Evolutionary conservation across 2,888 invertebrate species (phyloP).

Genomic region (Reticulitermes lucifugus): DNA sequence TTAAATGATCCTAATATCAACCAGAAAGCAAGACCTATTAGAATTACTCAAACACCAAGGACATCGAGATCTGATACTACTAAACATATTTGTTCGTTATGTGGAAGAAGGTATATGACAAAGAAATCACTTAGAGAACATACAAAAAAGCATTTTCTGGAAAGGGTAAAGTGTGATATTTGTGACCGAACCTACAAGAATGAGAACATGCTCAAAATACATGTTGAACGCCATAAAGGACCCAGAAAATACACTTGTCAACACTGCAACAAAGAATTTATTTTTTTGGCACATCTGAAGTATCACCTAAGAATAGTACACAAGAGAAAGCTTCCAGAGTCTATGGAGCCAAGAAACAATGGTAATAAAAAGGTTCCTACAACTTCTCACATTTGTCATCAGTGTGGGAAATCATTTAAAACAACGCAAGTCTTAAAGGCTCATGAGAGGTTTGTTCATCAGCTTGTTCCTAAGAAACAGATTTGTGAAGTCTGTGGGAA

Average conservation of each 20-base stretch:
- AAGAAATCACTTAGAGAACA: conserved; percentile 36
- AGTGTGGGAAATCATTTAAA: conserved; percentile 35
- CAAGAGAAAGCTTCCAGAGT: conserved; percentile 14
- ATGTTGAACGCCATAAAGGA: conserved; percentile 30
- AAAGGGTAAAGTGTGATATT: conserved; percentile 24
- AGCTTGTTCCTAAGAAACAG: conserved; percentile 31
- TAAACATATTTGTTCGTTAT: conserved; percentile 17
- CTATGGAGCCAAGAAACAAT: neutral
- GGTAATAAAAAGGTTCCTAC: conserved; percentile 18
- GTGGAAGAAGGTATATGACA: conserved; percentile 27
- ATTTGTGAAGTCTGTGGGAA: conserved; percentile 34
- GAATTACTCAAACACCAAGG: neutral
- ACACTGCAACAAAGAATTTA: conserved; percentile 27
- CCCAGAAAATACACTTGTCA: conserved; percentile 24
- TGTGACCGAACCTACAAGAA: conserved; percentile 33
- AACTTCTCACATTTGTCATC: conserved; percentile 31
- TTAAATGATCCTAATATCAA: neutral
- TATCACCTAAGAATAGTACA: conserved; percentile 19
- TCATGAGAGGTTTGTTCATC: conserved; percentile 37
- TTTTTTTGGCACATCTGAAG: conserved; percentile 7
- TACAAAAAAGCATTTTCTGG: conserved; percentile 37
- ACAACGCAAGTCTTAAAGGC: conserved; percentile 27
- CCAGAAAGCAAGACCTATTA: neutral
- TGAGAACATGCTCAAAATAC: conserved; percentile 31
- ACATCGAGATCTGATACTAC: neutral